A percentile compares a stretch with the other conserved stretches of the same genome.
phyloP scores from a whole-genome alignment of 2,797 vertebrate genomes.

The Gymnopithys bicolor region DNA sequence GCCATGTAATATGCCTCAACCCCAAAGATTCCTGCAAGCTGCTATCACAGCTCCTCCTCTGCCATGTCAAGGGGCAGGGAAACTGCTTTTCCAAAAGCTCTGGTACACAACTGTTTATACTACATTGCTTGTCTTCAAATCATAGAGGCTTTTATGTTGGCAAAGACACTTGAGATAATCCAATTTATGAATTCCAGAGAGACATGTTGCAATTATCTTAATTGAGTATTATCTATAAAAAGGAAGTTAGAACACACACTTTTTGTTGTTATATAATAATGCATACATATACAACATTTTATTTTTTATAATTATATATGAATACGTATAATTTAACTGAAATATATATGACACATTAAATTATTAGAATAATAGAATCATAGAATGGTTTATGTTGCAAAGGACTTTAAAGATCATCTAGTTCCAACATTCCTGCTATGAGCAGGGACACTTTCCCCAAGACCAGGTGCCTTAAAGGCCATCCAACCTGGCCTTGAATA shows the following conservation, averaged over 20 bases:
- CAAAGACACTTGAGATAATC: background rate
- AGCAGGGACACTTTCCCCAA: background rate
- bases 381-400: background rate
- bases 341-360: background rate
- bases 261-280: background rate
- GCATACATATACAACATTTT: background rate
- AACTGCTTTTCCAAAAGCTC: background rate
- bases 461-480: background rate
- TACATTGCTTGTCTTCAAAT: background rate
- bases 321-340: background rate
- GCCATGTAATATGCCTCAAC: background rate
- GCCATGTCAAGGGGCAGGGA: accelerated
- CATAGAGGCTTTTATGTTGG: background rate
- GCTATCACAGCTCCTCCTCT: background rate
- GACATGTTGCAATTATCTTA: background rate
- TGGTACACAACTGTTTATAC: background rate
- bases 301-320: background rate
- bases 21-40: background rate
- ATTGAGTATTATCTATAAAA: background rate
- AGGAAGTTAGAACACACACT: background rate
- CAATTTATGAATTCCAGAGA: background rate
- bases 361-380: background rate
- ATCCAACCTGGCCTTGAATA: background rate
- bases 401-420: background rate
- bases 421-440: background rate